A percentile compares a stretch with the other conserved stretches of the same genome.
Conservation (phyloP, 2,797 vertebrate genomes). For the Acipenser transmontanus region DNA sequence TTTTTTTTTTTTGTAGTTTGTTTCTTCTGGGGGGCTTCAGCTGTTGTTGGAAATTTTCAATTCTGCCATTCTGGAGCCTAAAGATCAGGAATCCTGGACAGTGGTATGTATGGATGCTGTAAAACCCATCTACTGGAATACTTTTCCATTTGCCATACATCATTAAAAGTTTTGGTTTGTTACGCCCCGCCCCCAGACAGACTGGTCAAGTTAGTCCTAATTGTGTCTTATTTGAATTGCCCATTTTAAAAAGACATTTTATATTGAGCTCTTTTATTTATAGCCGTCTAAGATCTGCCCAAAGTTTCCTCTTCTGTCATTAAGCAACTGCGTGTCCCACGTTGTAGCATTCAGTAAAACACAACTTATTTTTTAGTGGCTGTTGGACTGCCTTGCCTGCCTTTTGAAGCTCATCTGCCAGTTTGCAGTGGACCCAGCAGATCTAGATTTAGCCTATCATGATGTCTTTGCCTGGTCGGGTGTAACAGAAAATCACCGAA, state of each 20-base stretch:
- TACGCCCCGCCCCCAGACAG: no score
- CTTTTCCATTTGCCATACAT: no score
- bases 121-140: no score
- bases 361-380: constrained; percentile 64
- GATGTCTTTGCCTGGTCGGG: constrained; percentile 97
- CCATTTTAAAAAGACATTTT: no score
- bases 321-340: no score
- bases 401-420: constrained; percentile 96
- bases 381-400: constrained; percentile 94
- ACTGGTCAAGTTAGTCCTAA: no score
- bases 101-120: constrained; percentile 67
- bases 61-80: constrained; percentile 91
- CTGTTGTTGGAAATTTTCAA: constrained; percentile 93
- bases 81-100: constrained; percentile 94
- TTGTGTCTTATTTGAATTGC: no score
- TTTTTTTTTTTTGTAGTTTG: constrained; percentile 66
- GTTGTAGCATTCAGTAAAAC: no score
- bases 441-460: constrained; percentile 92
- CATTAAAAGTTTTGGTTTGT: no score
- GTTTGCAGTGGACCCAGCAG: constrained; percentile 93
- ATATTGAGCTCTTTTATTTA: no score
- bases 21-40: constrained; percentile 93
- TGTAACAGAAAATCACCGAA: constrained; percentile 81
- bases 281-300: no score
- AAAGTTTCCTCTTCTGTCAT: no score